phyloP scores from a whole-genome alignment of 92 coral and sea anemone genomes.

The Zoanthus sansibaricus region DNA sequence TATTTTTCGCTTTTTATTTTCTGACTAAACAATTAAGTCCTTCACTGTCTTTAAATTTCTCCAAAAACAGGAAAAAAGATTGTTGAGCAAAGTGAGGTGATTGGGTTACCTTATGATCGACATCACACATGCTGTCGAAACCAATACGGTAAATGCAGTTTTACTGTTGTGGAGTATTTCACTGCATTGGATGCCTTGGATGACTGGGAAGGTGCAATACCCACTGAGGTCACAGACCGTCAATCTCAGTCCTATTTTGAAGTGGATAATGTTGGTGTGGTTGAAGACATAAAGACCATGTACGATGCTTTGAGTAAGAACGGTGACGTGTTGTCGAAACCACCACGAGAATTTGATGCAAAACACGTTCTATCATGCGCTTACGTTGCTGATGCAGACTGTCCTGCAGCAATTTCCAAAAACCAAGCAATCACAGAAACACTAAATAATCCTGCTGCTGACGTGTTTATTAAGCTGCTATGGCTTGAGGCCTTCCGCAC shows the following conservation, averaged over 20 bases:
- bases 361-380: neutral
- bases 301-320: neutral
- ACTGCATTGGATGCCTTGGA: neutral
- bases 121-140: neutral
- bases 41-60: neutral
- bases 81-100: neutral
- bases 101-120: neutral
- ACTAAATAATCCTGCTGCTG: neutral
- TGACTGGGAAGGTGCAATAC: conserved; percentile 1
- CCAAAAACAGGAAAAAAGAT: neutral
- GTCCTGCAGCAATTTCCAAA: conserved; percentile 5
- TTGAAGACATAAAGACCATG: neutral
- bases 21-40: no score
- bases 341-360: neutral
- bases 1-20: no score
- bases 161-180: neutral
- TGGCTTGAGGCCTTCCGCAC: neutral
- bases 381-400: neutral
- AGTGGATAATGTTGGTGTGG: neutral
- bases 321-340: neutral
- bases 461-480: neutral
- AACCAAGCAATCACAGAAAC: neutral
- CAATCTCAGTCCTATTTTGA: neutral
- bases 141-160: neutral
- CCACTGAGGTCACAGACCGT: conserved; percentile 5